These are phyloP conservation scores for Kryptopterus vitreolus DNA, from an alignment of 2,797 vertebrate genomes.

Conservation along the genomic window DNA sequence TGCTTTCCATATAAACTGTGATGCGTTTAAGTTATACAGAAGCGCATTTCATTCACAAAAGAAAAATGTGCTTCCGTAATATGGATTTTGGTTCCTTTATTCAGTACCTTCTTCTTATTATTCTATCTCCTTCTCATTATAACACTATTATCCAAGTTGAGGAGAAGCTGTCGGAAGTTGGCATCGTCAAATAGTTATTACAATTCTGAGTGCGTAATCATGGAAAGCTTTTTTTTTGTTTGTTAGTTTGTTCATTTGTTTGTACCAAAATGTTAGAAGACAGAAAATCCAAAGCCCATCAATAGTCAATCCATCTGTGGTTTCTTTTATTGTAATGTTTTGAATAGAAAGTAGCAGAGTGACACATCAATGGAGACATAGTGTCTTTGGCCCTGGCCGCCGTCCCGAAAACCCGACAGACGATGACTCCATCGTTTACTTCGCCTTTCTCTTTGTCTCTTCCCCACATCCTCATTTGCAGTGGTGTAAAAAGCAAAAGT, in stretches of 20 bases:
- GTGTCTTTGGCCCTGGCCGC: constrained; percentile 72
- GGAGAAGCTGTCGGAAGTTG: too few species aligned
- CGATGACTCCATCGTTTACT: constrained; percentile 69
- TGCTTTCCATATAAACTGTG: too few species aligned
- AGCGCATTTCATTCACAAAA: too few species aligned
- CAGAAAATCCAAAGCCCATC: neutral
- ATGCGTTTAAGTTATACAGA: too few species aligned
- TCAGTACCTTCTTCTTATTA: too few species aligned
- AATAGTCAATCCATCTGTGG: neutral
- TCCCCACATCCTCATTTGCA: constrained; percentile 47
- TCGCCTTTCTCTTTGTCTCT: constrained; percentile 54
- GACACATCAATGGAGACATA: constrained; percentile 73
- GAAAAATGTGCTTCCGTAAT: too few species aligned
- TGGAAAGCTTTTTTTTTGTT: too few species aligned
- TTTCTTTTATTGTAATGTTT: constrained; percentile 19
- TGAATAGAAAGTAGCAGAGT: constrained; percentile 66
- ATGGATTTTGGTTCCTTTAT: too few species aligned
- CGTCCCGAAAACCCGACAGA: constrained; percentile 68
- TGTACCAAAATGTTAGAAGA: neutral
- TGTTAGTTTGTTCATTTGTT: neutral
- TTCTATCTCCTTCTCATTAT: too few species aligned
- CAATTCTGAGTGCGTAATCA: too few species aligned
- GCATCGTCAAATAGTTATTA: too few species aligned
- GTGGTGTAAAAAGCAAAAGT: constrained; percentile 61
- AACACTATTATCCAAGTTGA: too few species aligned